These are phyloP conservation scores for Sterrhoptilus dennistouni DNA, from an alignment of 2,113 vertebrate species.

Conservation along the genomic window DNA sequence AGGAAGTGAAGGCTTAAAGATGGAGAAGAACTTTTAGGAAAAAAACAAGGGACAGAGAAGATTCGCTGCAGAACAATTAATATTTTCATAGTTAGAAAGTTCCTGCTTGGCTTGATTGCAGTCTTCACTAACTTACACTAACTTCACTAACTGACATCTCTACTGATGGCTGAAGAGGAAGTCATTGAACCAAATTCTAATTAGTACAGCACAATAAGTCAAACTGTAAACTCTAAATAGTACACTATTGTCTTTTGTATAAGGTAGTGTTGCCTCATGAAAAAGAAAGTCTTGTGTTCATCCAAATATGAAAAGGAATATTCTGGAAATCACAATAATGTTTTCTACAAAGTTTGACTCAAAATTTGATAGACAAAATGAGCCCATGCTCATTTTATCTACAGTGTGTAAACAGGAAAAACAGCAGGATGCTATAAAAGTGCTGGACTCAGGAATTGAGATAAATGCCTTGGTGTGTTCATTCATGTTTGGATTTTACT, in stretches of 20 bases:
- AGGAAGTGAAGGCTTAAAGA: background rate
- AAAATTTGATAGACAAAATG: background rate
- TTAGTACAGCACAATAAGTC: background rate
- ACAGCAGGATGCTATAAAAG: background rate
- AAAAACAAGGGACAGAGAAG: background rate
- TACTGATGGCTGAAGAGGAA: background rate
- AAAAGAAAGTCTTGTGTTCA: background rate
- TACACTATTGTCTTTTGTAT: background rate
- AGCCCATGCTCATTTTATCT: background rate
- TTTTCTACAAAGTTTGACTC: background rate
- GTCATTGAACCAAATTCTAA: background rate
- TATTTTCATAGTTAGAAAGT: background rate
- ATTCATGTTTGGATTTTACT: background rate
- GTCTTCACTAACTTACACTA: background rate
- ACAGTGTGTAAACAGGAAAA: background rate
- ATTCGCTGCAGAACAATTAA: background rate
- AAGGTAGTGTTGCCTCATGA: background rate
- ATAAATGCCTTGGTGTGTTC: background rate
- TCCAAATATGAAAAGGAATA: background rate
- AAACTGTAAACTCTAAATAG: background rate
- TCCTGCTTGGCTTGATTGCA: background rate
- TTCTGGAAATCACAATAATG: background rate
- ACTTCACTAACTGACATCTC: background rate
- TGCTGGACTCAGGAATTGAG: background rate
- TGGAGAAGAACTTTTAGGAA: background rate